A percentile compares a stretch with the other conserved stretches of the same genome.
Conservation (phyloP, 2,797 vertebrate genomes). For the Anniella stebbinsi region DNA sequence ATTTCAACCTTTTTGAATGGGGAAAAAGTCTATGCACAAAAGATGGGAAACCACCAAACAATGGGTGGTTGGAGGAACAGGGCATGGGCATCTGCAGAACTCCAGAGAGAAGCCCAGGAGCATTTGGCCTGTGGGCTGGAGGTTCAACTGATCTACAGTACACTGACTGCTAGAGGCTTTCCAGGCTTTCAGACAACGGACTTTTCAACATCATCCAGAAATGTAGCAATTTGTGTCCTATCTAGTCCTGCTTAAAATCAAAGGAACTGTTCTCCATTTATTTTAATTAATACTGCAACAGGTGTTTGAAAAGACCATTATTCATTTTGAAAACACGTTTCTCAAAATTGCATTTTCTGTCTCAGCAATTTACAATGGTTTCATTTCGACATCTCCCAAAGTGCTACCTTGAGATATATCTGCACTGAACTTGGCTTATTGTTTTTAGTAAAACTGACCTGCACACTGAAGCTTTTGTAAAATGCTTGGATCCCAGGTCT, state of each 20-base stretch:
- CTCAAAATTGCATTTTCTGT: neutral
- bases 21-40: no score
- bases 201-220: neutral
- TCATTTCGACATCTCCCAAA: neutral
- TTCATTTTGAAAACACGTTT: neutral
- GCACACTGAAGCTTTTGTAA: conserved; percentile 56
- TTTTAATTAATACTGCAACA: neutral
- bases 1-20: no score
- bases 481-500: conserved; percentile 54
- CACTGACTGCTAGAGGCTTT: neutral
- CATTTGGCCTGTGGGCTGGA: no score
- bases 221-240: neutral
- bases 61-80: no score
- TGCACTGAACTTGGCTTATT: no score
- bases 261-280: no score
- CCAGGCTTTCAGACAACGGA: neutral
- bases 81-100: no score
- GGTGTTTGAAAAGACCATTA: neutral
- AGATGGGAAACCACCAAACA: no score
- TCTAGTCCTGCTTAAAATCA: neutral
- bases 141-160: neutral
- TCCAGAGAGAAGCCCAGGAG: no score
- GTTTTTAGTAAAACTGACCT: conserved; percentile 59
- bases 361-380: neutral
- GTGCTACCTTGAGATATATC: conserved; percentile 2